A percentile compares a stretch with the other conserved stretches of the same genome.
Conservation (phyloP, 2,888 invertebrate genomes). For the Ctena decussata region DNA sequence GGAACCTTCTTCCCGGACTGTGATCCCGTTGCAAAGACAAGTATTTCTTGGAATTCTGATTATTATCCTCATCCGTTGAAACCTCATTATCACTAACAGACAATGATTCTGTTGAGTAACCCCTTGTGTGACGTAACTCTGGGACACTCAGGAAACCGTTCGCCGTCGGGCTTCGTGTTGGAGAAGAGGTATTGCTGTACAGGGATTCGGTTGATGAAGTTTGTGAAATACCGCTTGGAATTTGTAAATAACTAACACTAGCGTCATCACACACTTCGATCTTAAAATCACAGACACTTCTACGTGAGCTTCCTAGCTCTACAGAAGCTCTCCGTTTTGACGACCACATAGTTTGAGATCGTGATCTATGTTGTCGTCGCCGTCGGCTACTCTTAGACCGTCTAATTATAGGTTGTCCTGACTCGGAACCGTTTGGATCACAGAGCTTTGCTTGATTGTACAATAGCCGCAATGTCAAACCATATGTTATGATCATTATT, state of each 20-base stretch:
- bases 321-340: neutral
- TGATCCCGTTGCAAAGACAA: neutral
- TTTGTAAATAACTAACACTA: slow-evolving; percentile 7
- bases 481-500: slow-evolving; percentile 98
- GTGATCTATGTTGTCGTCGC: neutral
- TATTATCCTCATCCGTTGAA: slow-evolving; percentile 56
- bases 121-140: neutral
- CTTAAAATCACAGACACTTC: slow-evolving; percentile 28
- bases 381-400: slow-evolving; percentile 71
- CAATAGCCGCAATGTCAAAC: slow-evolving; percentile 95
- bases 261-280: slow-evolving; percentile 16
- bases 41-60: slow-evolving; percentile 13
- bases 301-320: slow-evolving; percentile 5
- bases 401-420: slow-evolving; percentile 77
- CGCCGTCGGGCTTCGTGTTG: neutral
- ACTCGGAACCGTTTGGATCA: slow-evolving; percentile 57
- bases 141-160: slow-evolving; percentile 55
- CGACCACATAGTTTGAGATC: neutral
- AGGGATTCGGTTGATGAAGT: slow-evolving; percentile 53
- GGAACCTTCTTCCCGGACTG: neutral
- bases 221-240: slow-evolving; percentile 50
- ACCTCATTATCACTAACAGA: slow-evolving; percentile 45
- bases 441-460: slow-evolving; percentile 90
- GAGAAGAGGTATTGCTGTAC: slow-evolving; percentile 10
- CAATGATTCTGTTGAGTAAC: slow-evolving; percentile 55